Percentiles rank a stretch among this genome's conserved stretches.
Conservation (phyloP, 2,888 invertebrate genomes). For the Coelinius sp. region DNA sequence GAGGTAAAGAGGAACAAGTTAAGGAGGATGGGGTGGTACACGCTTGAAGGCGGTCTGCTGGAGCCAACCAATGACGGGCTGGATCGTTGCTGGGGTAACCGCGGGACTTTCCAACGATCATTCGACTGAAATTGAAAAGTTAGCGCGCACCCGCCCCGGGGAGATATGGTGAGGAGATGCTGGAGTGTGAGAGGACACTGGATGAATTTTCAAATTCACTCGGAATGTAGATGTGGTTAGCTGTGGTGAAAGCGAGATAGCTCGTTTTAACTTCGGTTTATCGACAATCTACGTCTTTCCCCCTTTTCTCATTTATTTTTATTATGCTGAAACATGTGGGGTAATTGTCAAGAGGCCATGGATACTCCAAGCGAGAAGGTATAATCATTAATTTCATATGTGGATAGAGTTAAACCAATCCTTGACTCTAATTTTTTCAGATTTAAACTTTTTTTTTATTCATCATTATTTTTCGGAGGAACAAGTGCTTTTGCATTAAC, state of each 20-base stretch:
- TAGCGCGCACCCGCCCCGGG: slow-evolving; percentile 54
- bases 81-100: slow-evolving; percentile 70
- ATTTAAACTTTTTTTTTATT: no score
- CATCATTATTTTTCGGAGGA: no score
- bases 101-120: slow-evolving; percentile 62
- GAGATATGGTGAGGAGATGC: slow-evolving; percentile 40
- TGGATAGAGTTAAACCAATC: neutral
- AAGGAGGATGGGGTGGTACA: slow-evolving; percentile 34
- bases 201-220: slow-evolving; percentile 33
- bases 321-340: neutral
- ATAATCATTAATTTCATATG: neutral
- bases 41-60: slow-evolving; percentile 36
- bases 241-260: slow-evolving; percentile 12
- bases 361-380: neutral
- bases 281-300: slow-evolving; percentile 1
- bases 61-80: slow-evolving; percentile 65
- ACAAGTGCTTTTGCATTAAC: no score
- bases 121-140: slow-evolving; percentile 71
- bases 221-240: slow-evolving; percentile 1
- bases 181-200: slow-evolving; percentile 17
- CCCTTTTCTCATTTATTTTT: neutral
- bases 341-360: neutral
- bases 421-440: no score
- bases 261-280: slow-evolving; percentile 32
- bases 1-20: slow-evolving; percentile 31